These are phyloP conservation scores for Kryphioiulus occultus DNA, from an alignment of 2,888 invertebrate species.

Conservation along the genomic window DNA sequence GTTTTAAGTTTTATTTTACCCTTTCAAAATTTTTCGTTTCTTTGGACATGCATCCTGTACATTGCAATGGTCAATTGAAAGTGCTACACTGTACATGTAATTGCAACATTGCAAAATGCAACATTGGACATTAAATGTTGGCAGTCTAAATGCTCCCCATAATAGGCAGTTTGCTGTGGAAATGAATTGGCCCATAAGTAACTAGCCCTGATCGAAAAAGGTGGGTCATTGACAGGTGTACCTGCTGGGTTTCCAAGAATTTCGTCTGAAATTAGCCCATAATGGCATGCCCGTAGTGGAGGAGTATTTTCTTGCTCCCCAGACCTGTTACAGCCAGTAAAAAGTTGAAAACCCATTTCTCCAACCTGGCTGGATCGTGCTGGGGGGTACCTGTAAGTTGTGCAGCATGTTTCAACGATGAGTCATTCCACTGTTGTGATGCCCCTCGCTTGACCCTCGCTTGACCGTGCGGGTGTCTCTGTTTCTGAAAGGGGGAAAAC, in stretches of 20 bases:
- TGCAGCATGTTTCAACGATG: background rate
- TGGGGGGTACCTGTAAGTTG: constrained; percentile 24
- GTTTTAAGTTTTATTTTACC: too few relatives aligned
- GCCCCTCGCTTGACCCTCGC: constrained; percentile 25
- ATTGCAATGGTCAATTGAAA: too few relatives aligned
- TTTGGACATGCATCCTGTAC: too few relatives aligned
- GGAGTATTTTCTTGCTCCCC: background rate
- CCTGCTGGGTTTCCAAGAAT: background rate
- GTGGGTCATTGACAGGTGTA: background rate
- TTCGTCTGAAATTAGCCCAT: background rate
- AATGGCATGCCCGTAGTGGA: background rate
- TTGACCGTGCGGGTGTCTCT: constrained; percentile 35
- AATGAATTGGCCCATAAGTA: background rate
- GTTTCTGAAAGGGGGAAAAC: constrained; percentile 18
- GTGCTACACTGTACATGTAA: too few relatives aligned
- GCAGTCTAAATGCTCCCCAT: background rate
- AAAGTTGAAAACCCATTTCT: background rate
- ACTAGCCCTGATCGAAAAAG: background rate
- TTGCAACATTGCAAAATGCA: too few relatives aligned
- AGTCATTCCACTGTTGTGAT: background rate
- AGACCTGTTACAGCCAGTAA: constrained; percentile 10
- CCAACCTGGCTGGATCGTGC: background rate
- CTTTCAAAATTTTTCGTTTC: too few relatives aligned
- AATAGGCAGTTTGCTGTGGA: background rate
- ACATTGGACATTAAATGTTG: too few relatives aligned